Base-by-base conservation (phyloP, 2,888 invertebrate species). In the Nymphalis urticae region DNA sequence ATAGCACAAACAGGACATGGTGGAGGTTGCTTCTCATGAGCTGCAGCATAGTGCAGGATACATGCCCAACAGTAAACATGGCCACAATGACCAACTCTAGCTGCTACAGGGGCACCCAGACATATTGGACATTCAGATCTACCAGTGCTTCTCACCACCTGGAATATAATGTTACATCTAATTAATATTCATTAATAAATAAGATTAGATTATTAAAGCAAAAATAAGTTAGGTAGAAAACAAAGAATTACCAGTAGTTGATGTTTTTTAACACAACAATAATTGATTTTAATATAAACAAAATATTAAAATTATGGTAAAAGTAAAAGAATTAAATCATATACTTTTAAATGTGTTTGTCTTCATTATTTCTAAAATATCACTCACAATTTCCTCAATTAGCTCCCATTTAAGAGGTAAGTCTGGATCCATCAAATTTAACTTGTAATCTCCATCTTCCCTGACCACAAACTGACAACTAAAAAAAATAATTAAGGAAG, bases 31-130 rank as follows among this genome's bases (percentile, higher is more conserved):
- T 96, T 96, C 78, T 98, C 98, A 64, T 96, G 96, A 2, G 98
- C 92, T 0, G 97, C 95, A 54, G 98, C 93, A 84, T 98, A 98
- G 86, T 98, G 98, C 61, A 99, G 94, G 77, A 98, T 95, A 82
- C 99, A 99, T 0, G 98, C 94, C 98, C 98, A 99, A 87, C 99
- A 99, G 87, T 97, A 98, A 72, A 98, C 96, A 84, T 99, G 99
- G 13, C 99, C 98, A 86, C 99, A 99, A 54, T 96, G 95, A 0
- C 98, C 98, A 83, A 98, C 97, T 87, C 98, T 97, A 1, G 96
- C 98, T 65, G 98, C 97, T 64, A 95, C 94, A 5, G 98, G 98
- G 48, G 95, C 92, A 80, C 96, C 96, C 74, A 99, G 93, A 87
- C 99, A 99, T 81, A 99, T 98, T 0, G 99, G 99, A 85, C 99